Evolutionary conservation across 2,888 invertebrate species (phyloP).

Genomic region (Altica lythri): DNA sequence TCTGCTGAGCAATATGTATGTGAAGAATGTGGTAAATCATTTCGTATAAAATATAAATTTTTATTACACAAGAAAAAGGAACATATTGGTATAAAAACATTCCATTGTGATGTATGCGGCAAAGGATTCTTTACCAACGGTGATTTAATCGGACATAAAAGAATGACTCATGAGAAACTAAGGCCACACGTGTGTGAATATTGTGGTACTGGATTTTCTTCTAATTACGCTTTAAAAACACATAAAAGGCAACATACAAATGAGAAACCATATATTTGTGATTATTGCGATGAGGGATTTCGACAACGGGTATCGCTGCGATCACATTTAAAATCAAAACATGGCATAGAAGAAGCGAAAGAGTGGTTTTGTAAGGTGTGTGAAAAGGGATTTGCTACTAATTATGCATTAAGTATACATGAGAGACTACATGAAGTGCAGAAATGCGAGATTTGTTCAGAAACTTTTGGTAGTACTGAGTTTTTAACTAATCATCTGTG

Average conservation of each 20-base stretch:
- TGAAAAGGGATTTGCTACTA: conserved; percentile 45
- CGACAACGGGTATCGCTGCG: conserved; percentile 46
- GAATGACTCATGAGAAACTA: conserved; percentile 42
- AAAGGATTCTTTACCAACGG: conserved; percentile 41
- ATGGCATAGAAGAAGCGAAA: conserved; percentile 42
- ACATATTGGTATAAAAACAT: conserved; percentile 44
- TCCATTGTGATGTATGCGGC: conserved; percentile 45
- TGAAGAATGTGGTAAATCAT: conserved; percentile 47
- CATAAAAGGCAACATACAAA: conserved; percentile 45
- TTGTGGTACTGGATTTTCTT: conserved; percentile 43
- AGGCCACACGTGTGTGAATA: conserved; percentile 43
- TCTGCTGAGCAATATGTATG: conserved; percentile 45
- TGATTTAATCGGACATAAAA: conserved; percentile 40
- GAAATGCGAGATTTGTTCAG: conserved; percentile 41
- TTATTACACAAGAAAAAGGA: conserved; percentile 47
- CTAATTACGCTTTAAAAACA: conserved; percentile 42
- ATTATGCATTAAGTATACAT: conserved; percentile 44
- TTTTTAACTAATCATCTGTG: conserved; percentile 37
- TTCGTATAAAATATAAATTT: conserved; percentile 46
- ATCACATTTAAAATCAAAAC: conserved; percentile 48
- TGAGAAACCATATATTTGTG: conserved; percentile 44
- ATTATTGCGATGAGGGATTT: conserved; percentile 42
- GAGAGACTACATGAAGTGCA: conserved; percentile 37
- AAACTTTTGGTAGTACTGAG: conserved; percentile 39
- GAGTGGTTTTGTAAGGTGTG: conserved; percentile 42